Percentiles rank a stretch among this genome's conserved stretches.
phyloP scores from a whole-genome alignment of 2,888 invertebrate species.

The Trichogramma evanescens region DNA sequence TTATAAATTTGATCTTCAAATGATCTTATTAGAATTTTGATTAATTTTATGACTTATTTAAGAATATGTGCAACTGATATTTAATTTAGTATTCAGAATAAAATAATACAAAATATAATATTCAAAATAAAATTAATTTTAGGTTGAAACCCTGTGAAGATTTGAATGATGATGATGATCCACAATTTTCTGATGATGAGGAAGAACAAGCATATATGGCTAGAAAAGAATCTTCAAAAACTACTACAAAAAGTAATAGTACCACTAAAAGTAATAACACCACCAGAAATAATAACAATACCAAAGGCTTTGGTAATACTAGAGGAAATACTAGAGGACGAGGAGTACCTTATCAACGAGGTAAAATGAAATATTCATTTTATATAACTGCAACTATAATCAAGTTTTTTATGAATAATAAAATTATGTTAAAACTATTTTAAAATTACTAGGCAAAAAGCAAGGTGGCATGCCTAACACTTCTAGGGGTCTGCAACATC shows the following conservation, averaged over 20 bases:
- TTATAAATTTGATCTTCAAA: too few species aligned
- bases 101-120: not conserved
- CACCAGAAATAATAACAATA: constrained; percentile 17
- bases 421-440: not conserved
- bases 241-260: constrained; percentile 14
- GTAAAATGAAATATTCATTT: constrained; percentile 14
- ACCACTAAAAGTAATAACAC: constrained; percentile 5
- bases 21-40: not conserved
- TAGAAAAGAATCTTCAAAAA: constrained; percentile 26
- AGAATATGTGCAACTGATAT: not conserved
- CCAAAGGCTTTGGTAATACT: constrained; percentile 8
- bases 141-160: constrained; percentile 83
- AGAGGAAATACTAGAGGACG: constrained; percentile 18
- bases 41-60: not conserved
- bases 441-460: constrained; percentile 14
- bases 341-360: not conserved
- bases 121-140: constrained; percentile 33
- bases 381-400: not conserved
- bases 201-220: constrained; percentile 56
- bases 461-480: constrained; percentile 34
- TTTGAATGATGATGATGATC: constrained; percentile 79
- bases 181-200: constrained; percentile 89
- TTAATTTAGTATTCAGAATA: not conserved
- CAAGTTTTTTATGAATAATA: not conserved
- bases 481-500: constrained; percentile 31